A percentile compares a stretch with the other conserved stretches of the same genome.
Conservation (phyloP, 2,113 vertebrate genomes). For the Chloebia gouldiae region DNA sequence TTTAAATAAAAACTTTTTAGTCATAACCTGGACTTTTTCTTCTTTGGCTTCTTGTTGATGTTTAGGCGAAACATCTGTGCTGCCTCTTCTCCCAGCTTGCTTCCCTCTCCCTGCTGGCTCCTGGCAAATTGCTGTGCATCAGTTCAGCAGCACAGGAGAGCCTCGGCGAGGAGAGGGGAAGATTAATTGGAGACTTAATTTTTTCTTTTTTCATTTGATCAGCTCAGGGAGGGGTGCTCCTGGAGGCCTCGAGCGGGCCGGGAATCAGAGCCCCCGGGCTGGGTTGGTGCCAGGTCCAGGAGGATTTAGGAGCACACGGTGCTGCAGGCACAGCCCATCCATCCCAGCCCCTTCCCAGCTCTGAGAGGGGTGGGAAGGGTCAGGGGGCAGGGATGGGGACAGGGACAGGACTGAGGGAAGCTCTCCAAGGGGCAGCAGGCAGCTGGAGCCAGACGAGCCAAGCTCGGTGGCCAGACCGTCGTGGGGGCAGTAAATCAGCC, state of each 20-base stretch:
- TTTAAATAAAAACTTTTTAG: not conserved
- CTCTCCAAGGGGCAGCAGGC: not conserved
- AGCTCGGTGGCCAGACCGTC: not conserved
- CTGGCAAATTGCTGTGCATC: not conserved
- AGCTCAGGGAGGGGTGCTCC: not conserved
- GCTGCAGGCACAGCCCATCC: not conserved
- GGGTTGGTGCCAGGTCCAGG: not conserved
- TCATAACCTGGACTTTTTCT: not conserved
- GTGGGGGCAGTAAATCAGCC: not conserved
- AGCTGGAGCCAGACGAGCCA: not conserved
- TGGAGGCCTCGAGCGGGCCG: not conserved
- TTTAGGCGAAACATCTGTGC: not conserved
- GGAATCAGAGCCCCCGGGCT: conserved; percentile 17
- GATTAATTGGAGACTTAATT: conserved; percentile 26
- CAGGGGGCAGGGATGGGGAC: not conserved
- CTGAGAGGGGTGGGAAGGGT: not conserved
- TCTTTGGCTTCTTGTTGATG: not conserved
- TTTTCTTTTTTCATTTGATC: not conserved
- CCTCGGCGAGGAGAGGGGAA: not conserved
- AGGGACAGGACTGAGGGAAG: not conserved
- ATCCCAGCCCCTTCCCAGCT: not conserved
- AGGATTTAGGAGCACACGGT: not conserved
- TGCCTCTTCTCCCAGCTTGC: not conserved
- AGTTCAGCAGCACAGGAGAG: not conserved
- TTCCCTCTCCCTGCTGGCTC: not conserved